A percentile compares a stretch with the other conserved stretches of the same genome.
Evolutionary conservation across 2,797 vertebrate species (phyloP).

Genomic region (Buphagus erythrorhynchus): DNA sequence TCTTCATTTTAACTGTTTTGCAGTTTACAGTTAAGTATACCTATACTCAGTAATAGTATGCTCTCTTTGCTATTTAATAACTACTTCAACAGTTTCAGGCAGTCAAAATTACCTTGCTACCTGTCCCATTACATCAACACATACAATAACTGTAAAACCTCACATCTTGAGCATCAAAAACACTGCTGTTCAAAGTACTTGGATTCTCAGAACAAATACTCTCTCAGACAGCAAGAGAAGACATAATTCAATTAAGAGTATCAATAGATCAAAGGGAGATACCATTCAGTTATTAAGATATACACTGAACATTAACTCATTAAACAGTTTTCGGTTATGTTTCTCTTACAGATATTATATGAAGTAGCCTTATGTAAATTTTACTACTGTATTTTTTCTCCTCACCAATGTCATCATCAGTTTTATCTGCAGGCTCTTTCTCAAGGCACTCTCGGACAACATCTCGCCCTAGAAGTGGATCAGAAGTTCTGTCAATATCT

Average conservation of each 20-base stretch:
- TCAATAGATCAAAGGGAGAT: not conserved
- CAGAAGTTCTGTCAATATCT: slow-evolving; percentile 91
- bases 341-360: not conserved
- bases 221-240: not conserved
- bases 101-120: not conserved
- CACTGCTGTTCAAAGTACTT: not conserved
- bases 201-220: not conserved
- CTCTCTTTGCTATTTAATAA: not conserved
- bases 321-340: not conserved
- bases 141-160: not conserved
- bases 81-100: not conserved
- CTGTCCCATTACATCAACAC: not conserved
- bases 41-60: not conserved
- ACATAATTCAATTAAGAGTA: not conserved
- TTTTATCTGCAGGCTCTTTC: slow-evolving; percentile 94
- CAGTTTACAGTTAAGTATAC: not conserved
- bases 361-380: not conserved
- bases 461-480: slow-evolving; percentile 89
- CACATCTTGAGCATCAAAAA: not conserved
- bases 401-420: slow-evolving; percentile 95
- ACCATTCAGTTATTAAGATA: not conserved
- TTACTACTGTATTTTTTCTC: not conserved
- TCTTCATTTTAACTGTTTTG: not conserved
- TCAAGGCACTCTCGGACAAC: slow-evolving; percentile 96
- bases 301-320: not conserved